Evolutionary conservation across 1,140 invertebrate species (phyloP), one percentile per base, ranked within the genome.

Genomic region (Saxidomus purpurata): DNA sequence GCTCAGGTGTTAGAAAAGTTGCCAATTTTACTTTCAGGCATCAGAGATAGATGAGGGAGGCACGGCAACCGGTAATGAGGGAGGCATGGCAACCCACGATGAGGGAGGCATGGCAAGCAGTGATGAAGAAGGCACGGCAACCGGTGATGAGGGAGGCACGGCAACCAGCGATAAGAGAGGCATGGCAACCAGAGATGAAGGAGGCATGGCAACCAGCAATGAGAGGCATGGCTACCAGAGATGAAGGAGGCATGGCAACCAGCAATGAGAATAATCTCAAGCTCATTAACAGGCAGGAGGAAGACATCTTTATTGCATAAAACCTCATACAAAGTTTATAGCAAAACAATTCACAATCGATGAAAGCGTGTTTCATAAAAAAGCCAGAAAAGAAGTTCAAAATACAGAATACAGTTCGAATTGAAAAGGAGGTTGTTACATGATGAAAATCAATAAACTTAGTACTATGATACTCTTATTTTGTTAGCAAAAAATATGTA

Each of bases 151-250:
- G 34, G 71, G 71, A 76, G 71, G 71, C 15, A 36, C 34, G 71
- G 71, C 71, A 76, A 76, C 11, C n/a, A 31, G 71, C 71, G 77
- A 81, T 67, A n/a, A 67, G 31, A n/a, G n/a, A 67, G 61, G 61
- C n/a, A 9, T n/a, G 61, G 22, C 61, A n/a, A 67, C 61, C 9
- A 11, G 38, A 9, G 31, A 76, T 76, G 71, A 76, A 34, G 71
- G 71, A 76, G 71, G 71, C 15, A 36, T 76, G 71, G 71, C 71
- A 76, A 76, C 11, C n/a, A 31, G 71, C 71, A 47, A 81, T 67
- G 47, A 17, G 47, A 49, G 47, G 17, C 8, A 49, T 49, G 47
- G 47, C 47, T 11, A 49, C 47, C 47, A 17, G 47, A 11, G 47
- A 49, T 49, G 47, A 49, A 17, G 17, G 47, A 49, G 47, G 47